Percentiles rank a stretch among this genome's conserved stretches.
phyloP scores from a whole-genome alignment of 37 sponge, comb jelly and placozoan genomes.

The Dysidea cf. avara region DNA sequence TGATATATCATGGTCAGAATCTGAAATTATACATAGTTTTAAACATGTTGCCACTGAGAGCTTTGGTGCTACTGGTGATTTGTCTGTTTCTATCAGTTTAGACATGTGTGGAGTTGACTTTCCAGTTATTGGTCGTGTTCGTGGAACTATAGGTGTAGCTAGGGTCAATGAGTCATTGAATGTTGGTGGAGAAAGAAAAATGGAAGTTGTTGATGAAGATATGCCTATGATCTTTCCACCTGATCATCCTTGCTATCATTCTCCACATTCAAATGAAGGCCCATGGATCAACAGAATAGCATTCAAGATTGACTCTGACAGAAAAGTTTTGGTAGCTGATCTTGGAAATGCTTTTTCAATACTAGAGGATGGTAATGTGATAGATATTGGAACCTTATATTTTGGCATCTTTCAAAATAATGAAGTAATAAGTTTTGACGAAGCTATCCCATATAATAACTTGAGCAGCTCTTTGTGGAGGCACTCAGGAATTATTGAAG shows the following conservation, averaged over 20 bases:
- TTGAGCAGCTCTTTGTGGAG: neutral
- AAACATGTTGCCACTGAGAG: neutral
- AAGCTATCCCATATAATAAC: constrained; percentile 31
- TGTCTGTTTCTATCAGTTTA: constrained; percentile 25
- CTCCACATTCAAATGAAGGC: no score
- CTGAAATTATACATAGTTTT: neutral
- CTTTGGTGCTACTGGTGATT: neutral
- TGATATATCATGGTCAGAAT: constrained; percentile 16
- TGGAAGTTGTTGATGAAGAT: neutral
- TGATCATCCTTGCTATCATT: neutral
- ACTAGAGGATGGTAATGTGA: neutral
- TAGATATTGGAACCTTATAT: constrained; percentile 12
- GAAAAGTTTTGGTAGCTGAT: constrained; percentile 7
- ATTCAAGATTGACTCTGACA: constrained; percentile 18
- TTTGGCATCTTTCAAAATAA: neutral
- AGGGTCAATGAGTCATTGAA: constrained; percentile 21
- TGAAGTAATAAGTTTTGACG: constrained; percentile 1
- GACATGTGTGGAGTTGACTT: neutral
- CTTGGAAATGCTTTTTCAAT: constrained; percentile 35
- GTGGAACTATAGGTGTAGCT: constrained; percentile 37
- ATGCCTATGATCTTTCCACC: neutral
- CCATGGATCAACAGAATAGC: constrained; percentile 40
- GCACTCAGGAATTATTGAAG: constrained; percentile 16
- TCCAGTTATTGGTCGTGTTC: constrained; percentile 10
- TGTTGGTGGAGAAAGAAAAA: constrained; percentile 25